Evolutionary conservation across 2,797 vertebrate species (phyloP).

Genomic region (Parambassis ranga): DNA sequence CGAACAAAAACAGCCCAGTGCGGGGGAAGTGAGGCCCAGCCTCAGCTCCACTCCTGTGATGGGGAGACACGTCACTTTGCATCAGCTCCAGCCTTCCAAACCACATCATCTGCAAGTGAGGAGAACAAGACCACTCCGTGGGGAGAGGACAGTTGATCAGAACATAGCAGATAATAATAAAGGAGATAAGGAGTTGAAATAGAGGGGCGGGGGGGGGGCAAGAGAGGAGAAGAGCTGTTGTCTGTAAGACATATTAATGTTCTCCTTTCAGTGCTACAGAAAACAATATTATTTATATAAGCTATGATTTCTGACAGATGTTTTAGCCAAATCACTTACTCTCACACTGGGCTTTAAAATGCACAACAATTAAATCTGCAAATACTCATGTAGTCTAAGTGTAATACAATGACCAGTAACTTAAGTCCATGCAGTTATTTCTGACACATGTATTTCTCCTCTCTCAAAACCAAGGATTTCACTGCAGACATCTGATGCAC

Average conservation of each 20-base stretch:
- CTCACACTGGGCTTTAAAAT: conserved; percentile 9
- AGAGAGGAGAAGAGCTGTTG: background rate
- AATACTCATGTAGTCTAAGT: conserved; percentile 6
- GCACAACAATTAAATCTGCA: conserved; percentile 28
- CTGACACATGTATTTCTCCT: no score
- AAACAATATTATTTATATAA: conserved; percentile 12
- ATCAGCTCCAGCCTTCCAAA: conserved; percentile 77
- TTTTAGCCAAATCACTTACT: conserved; percentile 15
- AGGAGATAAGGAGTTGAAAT: conserved; percentile 19
- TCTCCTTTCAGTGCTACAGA: conserved; percentile 1
- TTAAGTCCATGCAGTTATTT: no score
- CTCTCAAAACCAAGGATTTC: background rate
- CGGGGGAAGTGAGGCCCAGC: conserved; percentile 77
- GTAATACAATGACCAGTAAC: no score
- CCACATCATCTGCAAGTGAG: conserved; percentile 77
- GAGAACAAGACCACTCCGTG: conserved; percentile 67
- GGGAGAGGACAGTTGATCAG: conserved; percentile 48
- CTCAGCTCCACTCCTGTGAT: conserved; percentile 73
- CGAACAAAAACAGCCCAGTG: conserved; percentile 85
- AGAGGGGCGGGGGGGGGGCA: conserved; percentile 6
- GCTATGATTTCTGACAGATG: conserved; percentile 18
- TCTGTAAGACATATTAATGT: background rate
- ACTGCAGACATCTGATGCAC: background rate
- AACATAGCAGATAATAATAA: conserved; percentile 41
- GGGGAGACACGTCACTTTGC: conserved; percentile 79